Evolutionary conservation across 2,113 vertebrate genomes (phyloP).

Genomic region (Lagopus leucura): DNA sequence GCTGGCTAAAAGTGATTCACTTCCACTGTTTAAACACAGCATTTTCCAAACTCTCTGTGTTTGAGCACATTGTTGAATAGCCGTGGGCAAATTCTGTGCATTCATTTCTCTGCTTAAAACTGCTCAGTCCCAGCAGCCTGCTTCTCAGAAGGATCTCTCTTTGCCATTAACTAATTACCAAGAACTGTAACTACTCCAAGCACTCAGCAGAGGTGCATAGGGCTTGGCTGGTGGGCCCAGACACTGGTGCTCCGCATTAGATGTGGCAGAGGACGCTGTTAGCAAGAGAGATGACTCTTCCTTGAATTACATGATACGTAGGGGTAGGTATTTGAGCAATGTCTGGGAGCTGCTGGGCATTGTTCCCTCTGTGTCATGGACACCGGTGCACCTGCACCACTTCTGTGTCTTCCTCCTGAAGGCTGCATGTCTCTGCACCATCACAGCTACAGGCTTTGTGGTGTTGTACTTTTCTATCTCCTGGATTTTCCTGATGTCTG

Average conservation of each 20-base stretch:
- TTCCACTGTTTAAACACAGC: neutral
- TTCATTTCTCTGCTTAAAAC: neutral
- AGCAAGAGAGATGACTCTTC: neutral
- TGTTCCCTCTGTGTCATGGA: accelerated
- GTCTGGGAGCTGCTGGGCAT: neutral
- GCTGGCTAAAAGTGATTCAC: constrained; percentile 9
- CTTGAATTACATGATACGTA: accelerated
- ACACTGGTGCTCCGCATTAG: neutral
- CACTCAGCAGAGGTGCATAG: neutral
- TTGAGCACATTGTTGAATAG: neutral
- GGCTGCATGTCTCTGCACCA: accelerated
- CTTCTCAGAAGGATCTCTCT: neutral
- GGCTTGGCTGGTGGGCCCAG: neutral
- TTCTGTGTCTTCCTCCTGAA: neutral
- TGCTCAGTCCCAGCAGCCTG: neutral
- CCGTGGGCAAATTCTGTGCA: neutral
- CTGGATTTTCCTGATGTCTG: neutral
- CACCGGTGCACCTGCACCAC: neutral
- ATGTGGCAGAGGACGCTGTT: neutral
- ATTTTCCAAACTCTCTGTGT: neutral
- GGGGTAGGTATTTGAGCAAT: accelerated
- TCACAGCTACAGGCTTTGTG: neutral
- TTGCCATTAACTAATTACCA: neutral
- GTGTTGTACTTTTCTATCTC: neutral
- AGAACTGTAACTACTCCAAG: neutral